Evolutionary conservation across 2,888 invertebrate genomes (phyloP).

Genomic region (Urechis unicinctus): DNA sequence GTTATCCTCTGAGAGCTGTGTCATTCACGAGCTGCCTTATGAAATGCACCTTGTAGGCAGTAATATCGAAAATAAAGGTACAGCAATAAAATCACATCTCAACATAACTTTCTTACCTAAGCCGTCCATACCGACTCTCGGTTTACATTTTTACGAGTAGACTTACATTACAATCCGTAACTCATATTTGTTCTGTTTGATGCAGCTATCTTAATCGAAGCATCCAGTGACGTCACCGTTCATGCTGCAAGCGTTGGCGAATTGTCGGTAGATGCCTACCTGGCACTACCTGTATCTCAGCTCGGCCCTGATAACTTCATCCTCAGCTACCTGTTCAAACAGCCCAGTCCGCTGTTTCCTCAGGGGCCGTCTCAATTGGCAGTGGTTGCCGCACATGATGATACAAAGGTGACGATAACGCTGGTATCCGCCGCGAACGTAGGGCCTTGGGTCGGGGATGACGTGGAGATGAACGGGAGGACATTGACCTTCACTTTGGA

Average conservation of each 20-base stretch:
- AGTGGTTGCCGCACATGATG: background rate
- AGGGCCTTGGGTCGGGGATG: background rate
- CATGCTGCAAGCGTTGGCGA: background rate
- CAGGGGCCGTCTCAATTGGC: background rate
- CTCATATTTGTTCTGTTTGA: background rate
- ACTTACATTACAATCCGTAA: background rate
- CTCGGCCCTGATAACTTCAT: background rate
- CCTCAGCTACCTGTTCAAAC: background rate
- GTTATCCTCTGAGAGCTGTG: background rate
- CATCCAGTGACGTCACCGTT: background rate
- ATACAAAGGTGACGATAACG: background rate
- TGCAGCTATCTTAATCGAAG: background rate
- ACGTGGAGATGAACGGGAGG: background rate
- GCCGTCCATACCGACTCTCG: no score
- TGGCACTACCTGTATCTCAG: background rate
- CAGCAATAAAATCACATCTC: background rate
- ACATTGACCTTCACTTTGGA: background rate
- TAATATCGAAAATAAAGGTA: background rate
- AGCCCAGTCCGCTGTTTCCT: background rate
- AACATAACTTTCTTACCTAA: no score
- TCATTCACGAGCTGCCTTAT: background rate
- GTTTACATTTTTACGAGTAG: background rate
- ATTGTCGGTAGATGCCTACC: background rate
- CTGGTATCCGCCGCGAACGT: background rate
- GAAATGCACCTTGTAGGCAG: background rate